Conservation (phyloP, 1,140 invertebrate genomes). For the Vollenhovia emeryi region DNA sequence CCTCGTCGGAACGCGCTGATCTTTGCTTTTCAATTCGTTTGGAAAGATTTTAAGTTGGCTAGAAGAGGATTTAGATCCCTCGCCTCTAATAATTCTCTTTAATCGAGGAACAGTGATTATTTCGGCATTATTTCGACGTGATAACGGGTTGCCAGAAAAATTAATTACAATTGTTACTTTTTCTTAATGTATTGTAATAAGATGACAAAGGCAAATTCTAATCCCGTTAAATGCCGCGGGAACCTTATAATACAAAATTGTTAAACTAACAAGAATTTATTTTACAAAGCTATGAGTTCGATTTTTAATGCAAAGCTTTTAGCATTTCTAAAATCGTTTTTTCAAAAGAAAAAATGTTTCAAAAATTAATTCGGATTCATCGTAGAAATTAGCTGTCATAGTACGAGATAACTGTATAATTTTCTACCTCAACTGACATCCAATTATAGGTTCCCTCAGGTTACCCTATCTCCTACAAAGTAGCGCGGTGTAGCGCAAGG, state of each 20-base stretch:
- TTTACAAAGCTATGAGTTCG: neutral
- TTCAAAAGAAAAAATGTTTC: neutral
- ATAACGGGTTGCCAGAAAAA: neutral
- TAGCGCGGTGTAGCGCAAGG: neutral
- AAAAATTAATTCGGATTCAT: neutral
- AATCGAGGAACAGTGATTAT: neutral
- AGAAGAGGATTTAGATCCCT: neutral
- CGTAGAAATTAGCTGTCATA: neutral
- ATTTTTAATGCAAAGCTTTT: neutral
- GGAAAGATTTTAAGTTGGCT: neutral
- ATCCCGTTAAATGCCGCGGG: neutral
- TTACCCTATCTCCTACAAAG: neutral
- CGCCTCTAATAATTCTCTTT: neutral
- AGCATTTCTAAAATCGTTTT: neutral
- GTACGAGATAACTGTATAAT: neutral
- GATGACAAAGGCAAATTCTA: neutral
- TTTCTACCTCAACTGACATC: neutral
- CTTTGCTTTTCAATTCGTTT: neutral
- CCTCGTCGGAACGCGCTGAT: neutral
- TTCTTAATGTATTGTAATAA: neutral
- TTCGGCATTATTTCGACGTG: neutral
- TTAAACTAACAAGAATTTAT: neutral
- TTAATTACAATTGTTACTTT: neutral
- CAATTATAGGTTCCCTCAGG: neutral
- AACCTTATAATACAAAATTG: neutral